Percentiles rank a stretch among this genome's conserved stretches.
Evolutionary conservation across 2,888 invertebrate species (phyloP).

Genomic region (Drosophila diplacantha): DNA sequence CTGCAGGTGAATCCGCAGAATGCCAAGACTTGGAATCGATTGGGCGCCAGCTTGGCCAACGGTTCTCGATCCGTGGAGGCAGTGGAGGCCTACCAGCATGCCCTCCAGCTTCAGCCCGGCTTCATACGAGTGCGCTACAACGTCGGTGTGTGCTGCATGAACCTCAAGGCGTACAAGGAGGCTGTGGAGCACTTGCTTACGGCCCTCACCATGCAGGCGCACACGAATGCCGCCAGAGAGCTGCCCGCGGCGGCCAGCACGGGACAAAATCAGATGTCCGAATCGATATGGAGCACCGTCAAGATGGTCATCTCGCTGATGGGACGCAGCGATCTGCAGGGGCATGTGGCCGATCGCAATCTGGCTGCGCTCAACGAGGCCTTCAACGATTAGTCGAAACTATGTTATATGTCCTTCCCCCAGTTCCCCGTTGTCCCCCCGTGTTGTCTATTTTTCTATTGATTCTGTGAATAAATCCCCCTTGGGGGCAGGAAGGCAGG

Average conservation of each 20-base stretch:
- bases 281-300: conserved; percentile 95
- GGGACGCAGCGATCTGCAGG: conserved; percentile 83
- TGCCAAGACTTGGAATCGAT: conserved; percentile 96
- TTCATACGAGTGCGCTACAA: conserved; percentile 98
- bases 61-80: conserved; percentile 97
- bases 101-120: conserved; percentile 93
- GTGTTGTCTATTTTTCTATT: conserved; percentile 4
- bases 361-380: conserved; percentile 81
- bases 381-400: conserved; percentile 73
- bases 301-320: conserved; percentile 91
- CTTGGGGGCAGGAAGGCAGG: neutral
- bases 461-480: neutral
- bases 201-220: conserved; percentile 94
- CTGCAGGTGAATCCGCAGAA: conserved; percentile 87
- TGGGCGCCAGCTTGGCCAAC: conserved; percentile 98
- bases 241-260: conserved; percentile 80
- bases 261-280: conserved; percentile 84
- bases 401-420: neutral
- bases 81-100: conserved; percentile 95
- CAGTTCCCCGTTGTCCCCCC: neutral
- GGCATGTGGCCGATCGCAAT: conserved; percentile 82
- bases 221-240: conserved; percentile 78
- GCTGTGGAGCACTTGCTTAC: conserved; percentile 96
- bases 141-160: conserved; percentile 98
- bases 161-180: conserved; percentile 94